Evolutionary conservation across 1,140 invertebrate genomes (phyloP), one percentile per base, ranked within the genome.

Genomic region (Habropoda laboriosa): DNA sequence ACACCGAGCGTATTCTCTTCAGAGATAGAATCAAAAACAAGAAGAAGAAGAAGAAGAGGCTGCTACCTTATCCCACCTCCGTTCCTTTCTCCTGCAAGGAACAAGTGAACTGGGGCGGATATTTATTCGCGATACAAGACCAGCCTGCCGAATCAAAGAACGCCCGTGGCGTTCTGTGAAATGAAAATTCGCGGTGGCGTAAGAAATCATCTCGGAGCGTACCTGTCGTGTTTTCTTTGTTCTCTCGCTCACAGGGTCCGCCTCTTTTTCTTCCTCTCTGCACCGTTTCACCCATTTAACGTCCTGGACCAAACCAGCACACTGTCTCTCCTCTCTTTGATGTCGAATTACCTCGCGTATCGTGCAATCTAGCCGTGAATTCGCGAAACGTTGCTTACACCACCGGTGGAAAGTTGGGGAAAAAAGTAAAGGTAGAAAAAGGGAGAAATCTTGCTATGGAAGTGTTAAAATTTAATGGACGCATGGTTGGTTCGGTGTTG

Each of bases 391-490:
- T n/a, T n/a, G n/a, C n/a, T n/a, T n/a, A n/a, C n/a, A n/a, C n/a
- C n/a, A n/a, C n/a, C n/a, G n/a, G n/a, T n/a, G n/a, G n/a, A n/a
- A n/a, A n/a, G n/a, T n/a, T n/a, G n/a, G n/a, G n/a, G n/a, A n/a
- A n/a, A n/a, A n/a, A n/a, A n/a, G n/a, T n/a, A n/a, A n/a, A n/a
- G n/a, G n/a, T n/a, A n/a, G n/a, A n/a, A n/a, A n/a, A n/a, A n/a
- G n/a, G n/a, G n/a, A n/a, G n/a, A n/a, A n/a, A n/a, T n/a, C n/a
- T n/a, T n/a, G n/a, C n/a, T n/a, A n/a, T n/a, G n/a, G n/a, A n/a
- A n/a, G n/a, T 7, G n/a, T 35, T 49, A 0, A 67, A 67, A 67
- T 51, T 67, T 67, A 67, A 67, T 49, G 64, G 21, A 53, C n/a
- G 21, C 8, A 5, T 1, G 12, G n/a, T 35, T 8, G 3, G 12